Evolutionary conservation across 1,140 invertebrate species (phyloP), one percentile per base, ranked within the genome.

Genomic region (Zophobas morio): DNA sequence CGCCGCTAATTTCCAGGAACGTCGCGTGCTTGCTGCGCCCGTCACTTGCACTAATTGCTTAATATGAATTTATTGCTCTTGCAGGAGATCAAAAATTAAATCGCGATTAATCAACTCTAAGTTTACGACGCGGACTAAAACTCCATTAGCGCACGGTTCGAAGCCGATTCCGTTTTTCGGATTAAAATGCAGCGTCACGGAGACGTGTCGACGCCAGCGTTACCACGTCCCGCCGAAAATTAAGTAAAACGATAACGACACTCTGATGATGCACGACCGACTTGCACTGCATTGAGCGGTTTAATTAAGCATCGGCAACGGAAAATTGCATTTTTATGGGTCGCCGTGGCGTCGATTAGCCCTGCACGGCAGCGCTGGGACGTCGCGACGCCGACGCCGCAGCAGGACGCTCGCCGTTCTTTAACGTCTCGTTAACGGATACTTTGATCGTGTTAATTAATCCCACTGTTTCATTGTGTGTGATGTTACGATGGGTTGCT

Each of bases 261-360:
- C 36, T 76, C 63, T 76, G 75, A 76, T 76, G 75, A 76, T 76
- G 75, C 75, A 76, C 70, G 63, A 32, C 63, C 66, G 71, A 76
- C 60, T 76, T 76, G 75, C 75, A 76, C 66, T 76, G 75, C 75
- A 76, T 76, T 76, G 75, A 76, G 63, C 75, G 47, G 54, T 76
- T 76, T 76, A 76, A 76, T 76, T 76, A 76, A 76, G 75, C 75
- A 57, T 54, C 75, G 71, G 75, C 57, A 39, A 70, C 63, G 75
- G 63, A 76, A 76, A 76, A 76, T 76, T 76, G 75, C 75, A 76
- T 76, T 76, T 76, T 76, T 76, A 76, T 76, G 60, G 74, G 46
- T n/a, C 63, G 74, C 46, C 70, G 74, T 76, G 75, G 75, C 70
- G 47, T 46, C 66, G 53, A 56, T 57, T 76, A 72, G 63, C 70